These are phyloP conservation scores for Tachysurus vachellii DNA, from an alignment of 2,113 vertebrate genomes.

Conservation along the genomic window DNA sequence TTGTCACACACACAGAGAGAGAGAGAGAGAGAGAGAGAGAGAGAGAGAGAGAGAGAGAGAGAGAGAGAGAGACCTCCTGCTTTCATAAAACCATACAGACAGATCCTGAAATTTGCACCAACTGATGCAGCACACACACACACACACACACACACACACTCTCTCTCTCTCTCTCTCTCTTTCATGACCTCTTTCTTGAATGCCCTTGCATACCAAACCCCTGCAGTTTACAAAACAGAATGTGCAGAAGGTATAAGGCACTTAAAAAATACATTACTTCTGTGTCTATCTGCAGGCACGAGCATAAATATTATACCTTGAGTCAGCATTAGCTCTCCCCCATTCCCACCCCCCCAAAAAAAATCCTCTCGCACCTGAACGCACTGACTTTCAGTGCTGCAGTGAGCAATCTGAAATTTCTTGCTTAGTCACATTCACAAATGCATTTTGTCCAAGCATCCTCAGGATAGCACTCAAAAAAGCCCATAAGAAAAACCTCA, in stretches of 20 bases:
- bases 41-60: conserved; percentile 37
- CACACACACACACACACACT: too few relatives aligned
- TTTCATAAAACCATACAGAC: not conserved
- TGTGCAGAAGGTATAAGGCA: conserved; percentile 11
- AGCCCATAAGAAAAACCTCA: not conserved
- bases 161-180: not conserved
- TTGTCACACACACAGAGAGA: conserved; percentile 43
- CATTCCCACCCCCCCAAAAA: not conserved
- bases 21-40: conserved; percentile 15
- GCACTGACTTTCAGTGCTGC: not conserved
- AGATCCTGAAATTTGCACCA: not conserved
- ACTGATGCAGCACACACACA: conserved; percentile 19
- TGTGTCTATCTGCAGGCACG: not conserved
- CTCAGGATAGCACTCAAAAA: not conserved
- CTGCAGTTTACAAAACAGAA: conserved; percentile 19
- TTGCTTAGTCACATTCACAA: not conserved
- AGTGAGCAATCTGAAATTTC: not conserved
- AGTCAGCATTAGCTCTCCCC: not conserved
- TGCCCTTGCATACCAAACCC: conserved; percentile 27
- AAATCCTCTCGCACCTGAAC: not conserved
- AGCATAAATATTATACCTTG: not conserved
- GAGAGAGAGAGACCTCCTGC: conserved; percentile 9
- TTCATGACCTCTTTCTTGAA: conserved; percentile 33
- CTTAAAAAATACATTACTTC: not conserved
- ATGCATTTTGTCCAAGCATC: not conserved